Conservation (phyloP, 2,113 vertebrate genomes). For the Suricata suricatta region DNA sequence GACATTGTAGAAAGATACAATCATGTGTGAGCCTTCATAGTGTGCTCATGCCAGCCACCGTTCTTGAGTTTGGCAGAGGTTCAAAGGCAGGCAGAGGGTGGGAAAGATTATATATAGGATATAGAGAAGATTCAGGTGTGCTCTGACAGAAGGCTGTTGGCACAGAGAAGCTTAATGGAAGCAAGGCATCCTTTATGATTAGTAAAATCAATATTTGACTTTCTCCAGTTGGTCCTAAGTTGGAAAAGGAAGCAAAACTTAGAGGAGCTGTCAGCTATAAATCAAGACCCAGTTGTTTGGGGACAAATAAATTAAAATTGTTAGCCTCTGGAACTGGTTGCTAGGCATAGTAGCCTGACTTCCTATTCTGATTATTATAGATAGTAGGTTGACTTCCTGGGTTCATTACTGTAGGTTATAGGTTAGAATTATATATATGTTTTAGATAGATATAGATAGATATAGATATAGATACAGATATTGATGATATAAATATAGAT, state of each 20-base stretch:
- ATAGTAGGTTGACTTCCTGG: neutral
- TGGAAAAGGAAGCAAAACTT: neutral
- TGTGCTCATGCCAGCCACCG: neutral
- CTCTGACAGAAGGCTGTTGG: neutral
- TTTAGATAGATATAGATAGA: neutral
- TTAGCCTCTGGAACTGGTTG: neutral
- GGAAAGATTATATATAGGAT: neutral
- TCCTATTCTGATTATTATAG: neutral
- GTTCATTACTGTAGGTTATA: neutral
- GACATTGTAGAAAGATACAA: neutral
- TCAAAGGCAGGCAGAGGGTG: neutral
- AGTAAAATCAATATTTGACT: neutral
- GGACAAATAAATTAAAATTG: neutral
- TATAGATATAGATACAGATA: neutral
- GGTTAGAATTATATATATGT: neutral
- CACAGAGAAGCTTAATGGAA: neutral
- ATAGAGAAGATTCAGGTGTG: neutral
- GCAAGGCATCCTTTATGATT: neutral
- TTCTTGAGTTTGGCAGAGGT: neutral
- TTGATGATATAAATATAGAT: no score
- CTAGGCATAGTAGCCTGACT: neutral
- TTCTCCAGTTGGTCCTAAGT: neutral
- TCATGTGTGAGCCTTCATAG: neutral
- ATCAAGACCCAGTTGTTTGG: neutral
- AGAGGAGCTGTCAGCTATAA: neutral